A percentile compares a stretch with the other conserved stretches of the same genome.
Evolutionary conservation across 2,888 invertebrate genomes (phyloP).

Genomic region (Dichetophora obliterata): DNA sequence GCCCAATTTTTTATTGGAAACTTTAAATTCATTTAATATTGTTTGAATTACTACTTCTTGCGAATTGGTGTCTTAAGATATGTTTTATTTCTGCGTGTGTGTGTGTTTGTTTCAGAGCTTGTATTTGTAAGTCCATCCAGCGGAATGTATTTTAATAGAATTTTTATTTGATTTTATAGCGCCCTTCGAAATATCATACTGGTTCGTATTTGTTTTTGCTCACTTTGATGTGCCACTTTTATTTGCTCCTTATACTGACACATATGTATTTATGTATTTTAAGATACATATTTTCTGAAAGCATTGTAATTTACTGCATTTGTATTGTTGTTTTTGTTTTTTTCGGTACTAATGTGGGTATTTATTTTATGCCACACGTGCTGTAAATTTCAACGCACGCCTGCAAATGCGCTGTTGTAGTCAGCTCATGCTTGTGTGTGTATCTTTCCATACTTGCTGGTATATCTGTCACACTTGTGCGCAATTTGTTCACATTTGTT

Average conservation of each 20-base stretch:
- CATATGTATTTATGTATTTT: not conserved
- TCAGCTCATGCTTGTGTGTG: not conserved
- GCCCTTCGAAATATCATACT: not conserved
- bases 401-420: not conserved
- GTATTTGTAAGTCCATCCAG: not conserved
- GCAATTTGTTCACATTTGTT: slow-evolving; percentile 17
- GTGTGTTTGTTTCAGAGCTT: not conserved
- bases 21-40: not conserved
- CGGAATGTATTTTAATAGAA: not conserved
- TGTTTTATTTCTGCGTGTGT: not conserved
- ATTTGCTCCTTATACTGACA: too few species aligned
- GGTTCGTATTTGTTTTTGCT: not conserved
- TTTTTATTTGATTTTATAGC: slow-evolving; percentile 11
- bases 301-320: not conserved
- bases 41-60: not conserved
- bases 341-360: not conserved
- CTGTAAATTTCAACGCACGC: slow-evolving; percentile 2
- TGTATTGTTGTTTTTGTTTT: not conserved
- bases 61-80: not conserved
- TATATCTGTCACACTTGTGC: not conserved
- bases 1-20: not conserved
- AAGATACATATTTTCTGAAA: not conserved
- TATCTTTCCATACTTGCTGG: not conserved
- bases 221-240: not conserved
- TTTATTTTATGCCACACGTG: not conserved